These are phyloP conservation scores for Neomicropteryx cornuta DNA, from an alignment of 1,140 invertebrate genomes.

Conservation along the genomic window DNA sequence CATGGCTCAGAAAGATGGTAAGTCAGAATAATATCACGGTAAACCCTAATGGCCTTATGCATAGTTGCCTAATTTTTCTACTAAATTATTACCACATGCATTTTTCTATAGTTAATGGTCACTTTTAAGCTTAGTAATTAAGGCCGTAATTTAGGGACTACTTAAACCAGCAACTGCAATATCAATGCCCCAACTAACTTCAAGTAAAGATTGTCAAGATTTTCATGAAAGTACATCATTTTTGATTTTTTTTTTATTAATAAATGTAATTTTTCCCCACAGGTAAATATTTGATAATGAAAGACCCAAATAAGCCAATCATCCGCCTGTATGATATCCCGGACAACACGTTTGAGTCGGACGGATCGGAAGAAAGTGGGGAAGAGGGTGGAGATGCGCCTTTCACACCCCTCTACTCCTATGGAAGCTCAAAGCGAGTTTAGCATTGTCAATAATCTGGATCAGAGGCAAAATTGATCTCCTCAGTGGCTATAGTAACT, in stretches of 20 bases:
- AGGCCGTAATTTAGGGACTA: no score
- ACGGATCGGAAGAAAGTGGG: constrained; percentile 85
- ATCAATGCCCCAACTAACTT: neutral
- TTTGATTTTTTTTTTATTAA: neutral
- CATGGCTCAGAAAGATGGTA: constrained; percentile 94
- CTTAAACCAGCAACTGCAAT: neutral
- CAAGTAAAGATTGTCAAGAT: neutral
- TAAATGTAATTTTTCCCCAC: constrained; percentile 10
- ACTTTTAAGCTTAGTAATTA: no score
- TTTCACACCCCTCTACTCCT: constrained; percentile 39
- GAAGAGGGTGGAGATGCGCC: constrained; percentile 52
- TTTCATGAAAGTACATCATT: no score
- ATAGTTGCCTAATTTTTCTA: no score
- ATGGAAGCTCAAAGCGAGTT: constrained; percentile 35
- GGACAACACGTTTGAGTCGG: constrained; percentile 97
- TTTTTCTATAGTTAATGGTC: no score
- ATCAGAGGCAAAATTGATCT: no score
- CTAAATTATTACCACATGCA: no score
- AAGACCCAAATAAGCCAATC: constrained; percentile 97
- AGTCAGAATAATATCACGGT: constrained; percentile 25
- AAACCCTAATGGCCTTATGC: no score
- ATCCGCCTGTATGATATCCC: constrained; percentile 95
- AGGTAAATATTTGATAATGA: constrained; percentile 93
- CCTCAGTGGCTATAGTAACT: no score
- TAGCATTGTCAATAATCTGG: no score